Percentiles rank a stretch among this genome's conserved stretches.
phyloP scores from a whole-genome alignment of 2,888 invertebrate species.

The Muschampia plurimacula region DNA sequence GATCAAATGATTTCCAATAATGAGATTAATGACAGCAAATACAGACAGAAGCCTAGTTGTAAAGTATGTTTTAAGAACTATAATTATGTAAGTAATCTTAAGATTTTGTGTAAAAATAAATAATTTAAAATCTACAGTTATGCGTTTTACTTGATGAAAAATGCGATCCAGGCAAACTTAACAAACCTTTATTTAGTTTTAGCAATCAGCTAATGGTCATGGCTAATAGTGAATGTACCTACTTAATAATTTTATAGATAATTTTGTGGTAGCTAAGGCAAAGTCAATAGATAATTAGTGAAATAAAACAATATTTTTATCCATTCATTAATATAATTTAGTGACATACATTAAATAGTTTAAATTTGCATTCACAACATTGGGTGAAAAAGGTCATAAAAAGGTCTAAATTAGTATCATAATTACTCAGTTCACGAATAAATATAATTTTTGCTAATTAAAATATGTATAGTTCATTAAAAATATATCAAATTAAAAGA shows the following conservation, averaged over 20 bases:
- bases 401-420: conserved; percentile 20
- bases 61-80: conserved; percentile 27
- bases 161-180: no score
- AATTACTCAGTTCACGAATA: conserved; percentile 17
- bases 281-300: neutral
- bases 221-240: no score
- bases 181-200: no score
- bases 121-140: neutral
- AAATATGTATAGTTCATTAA: neutral
- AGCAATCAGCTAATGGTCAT: no score
- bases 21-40: conserved; percentile 6
- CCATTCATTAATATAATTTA: conserved; percentile 57
- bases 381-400: conserved; percentile 44
- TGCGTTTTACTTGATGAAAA: neutral
- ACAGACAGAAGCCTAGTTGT: conserved; percentile 32
- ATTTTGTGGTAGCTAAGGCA: neutral
- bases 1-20: neutral
- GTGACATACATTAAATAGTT: conserved; percentile 52
- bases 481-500: conserved; percentile 43
- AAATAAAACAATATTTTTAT: conserved; percentile 41
- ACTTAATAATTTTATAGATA: no score
- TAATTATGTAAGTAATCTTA: conserved; percentile 3
- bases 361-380: conserved; percentile 48
- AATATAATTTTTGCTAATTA: neutral
- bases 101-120: conserved; percentile 1